Conservation (phyloP, 2,113 vertebrate species). For the Sander vitreus region DNA sequence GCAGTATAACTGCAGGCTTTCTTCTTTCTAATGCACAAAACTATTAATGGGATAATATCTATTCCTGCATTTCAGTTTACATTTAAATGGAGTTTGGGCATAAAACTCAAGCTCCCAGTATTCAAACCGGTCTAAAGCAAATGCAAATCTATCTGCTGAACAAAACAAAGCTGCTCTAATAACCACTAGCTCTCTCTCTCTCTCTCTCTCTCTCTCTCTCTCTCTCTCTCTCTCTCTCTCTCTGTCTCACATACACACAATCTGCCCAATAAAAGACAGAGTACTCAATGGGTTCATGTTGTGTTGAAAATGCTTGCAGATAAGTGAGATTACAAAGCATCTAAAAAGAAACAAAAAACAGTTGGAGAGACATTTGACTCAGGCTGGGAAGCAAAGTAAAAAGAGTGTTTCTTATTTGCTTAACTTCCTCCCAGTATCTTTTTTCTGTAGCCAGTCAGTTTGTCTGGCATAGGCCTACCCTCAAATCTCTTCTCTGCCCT, state of each 20-base stretch:
- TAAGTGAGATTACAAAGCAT: slow-evolving; percentile 11
- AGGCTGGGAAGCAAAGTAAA: neutral
- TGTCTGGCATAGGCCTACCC: neutral
- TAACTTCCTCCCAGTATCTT: neutral
- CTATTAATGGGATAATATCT: neutral
- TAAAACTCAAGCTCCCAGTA: slow-evolving; percentile 28
- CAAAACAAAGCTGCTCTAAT: slow-evolving; percentile 25
- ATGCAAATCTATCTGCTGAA: slow-evolving; percentile 39
- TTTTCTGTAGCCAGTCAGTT: neutral
- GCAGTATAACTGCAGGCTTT: neutral
- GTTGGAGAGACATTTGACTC: neutral
- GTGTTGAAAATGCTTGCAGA: slow-evolving; percentile 13
- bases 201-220: neutral
- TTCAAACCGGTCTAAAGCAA: neutral
- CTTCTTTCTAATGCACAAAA: neutral
- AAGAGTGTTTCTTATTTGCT: neutral
- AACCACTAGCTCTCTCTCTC: neutral
- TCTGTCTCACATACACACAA: neutral
- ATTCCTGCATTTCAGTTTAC: neutral
- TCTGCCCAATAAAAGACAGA: slow-evolving; percentile 1
- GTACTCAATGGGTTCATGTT: neutral
- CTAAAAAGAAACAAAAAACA: neutral
- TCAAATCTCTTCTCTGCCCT: neutral
- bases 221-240: neutral
- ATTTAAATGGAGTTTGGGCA: neutral